Base-by-base conservation (phyloP, 2,888 invertebrate genomes). In the Drosophila phalerata region DNA sequence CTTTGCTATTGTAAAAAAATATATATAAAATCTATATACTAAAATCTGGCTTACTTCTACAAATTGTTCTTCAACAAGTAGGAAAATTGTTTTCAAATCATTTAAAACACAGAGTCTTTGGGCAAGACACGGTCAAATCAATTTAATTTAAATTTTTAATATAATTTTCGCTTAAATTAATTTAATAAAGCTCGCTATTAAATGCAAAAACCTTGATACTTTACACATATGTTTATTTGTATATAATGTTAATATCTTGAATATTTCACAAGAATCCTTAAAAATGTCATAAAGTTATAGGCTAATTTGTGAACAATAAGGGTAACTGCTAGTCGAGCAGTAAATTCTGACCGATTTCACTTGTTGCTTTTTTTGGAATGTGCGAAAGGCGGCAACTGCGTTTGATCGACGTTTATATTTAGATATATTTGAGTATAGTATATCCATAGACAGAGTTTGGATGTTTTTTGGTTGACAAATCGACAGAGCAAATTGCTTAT, bases 401-500 rank as follows among this genome's bases (percentile, higher is more conserved):
- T 67, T 67, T 67, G 67, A 67, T 67, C 67, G 67, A 38, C 34
- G 43, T 49, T 25, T 40, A 48, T 60, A 40, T 38, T 51, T 61
- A 42, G 25, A 30, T 51, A 61, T 34, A 49, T 49, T 11, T 25
- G 10, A 17, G n/a, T 22, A 10, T 38, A 38, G 45, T 60, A 8
- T 22, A 61, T 32, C 60, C 42, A 51, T 51, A 43, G 58, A 60
- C 38, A 47, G 25, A 47, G 37, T 37, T 37, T 37, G 37, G 17
- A 49, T 57, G 47, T 47, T 37, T 52, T 38, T 49, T 73, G 79
- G 84, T 86, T 84, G 85, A 81, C 84, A 86, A 83, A 86, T 71
- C 81, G 83, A 84, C 81, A 79, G 66, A 73, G 74, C 53, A 65
- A 86, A 77, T 81, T 84, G 84, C 79, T 84, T 83, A 84, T 86